Evolutionary conservation across 2,113 vertebrate genomes (phyloP).

Genomic region (Sarotherodon lohbergeri): DNA sequence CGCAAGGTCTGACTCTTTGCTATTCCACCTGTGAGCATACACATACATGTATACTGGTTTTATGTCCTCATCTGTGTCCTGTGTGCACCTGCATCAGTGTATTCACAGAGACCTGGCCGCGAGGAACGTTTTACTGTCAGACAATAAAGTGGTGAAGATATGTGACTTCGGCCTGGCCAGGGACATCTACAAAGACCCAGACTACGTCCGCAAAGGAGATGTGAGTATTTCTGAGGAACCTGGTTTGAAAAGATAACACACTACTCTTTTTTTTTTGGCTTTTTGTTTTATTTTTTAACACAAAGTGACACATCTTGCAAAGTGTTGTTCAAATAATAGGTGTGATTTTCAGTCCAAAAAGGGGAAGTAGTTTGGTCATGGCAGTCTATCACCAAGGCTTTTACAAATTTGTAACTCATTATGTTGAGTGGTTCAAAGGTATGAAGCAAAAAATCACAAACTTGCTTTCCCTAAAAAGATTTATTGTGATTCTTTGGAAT

Average conservation of each 20-base stretch:
- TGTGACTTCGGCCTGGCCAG: slow-evolving; percentile 93
- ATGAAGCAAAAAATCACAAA: not conserved
- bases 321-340: not conserved
- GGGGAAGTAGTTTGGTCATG: not conserved
- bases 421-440: not conserved
- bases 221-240: slow-evolving; percentile 73
- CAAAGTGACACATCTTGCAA: not conserved
- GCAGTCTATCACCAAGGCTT: not conserved
- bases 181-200: slow-evolving; percentile 93
- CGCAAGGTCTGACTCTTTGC: slow-evolving; percentile 79
- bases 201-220: slow-evolving; percentile 94
- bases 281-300: not conserved
- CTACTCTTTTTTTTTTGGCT: not conserved
- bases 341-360: not conserved
- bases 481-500: not conserved
- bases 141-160: slow-evolving; percentile 96
- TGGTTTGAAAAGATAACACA: not conserved
- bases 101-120: slow-evolving; percentile 95
- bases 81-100: slow-evolving; percentile 69
- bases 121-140: slow-evolving; percentile 89
- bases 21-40: not conserved
- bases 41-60: not conserved
- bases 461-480: not conserved
- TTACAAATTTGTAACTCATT: not conserved
- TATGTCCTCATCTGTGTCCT: not conserved